These are phyloP conservation scores for Phalloptychus januarius DNA, from an alignment of 2,797 vertebrate genomes.

Conservation along the genomic window DNA sequence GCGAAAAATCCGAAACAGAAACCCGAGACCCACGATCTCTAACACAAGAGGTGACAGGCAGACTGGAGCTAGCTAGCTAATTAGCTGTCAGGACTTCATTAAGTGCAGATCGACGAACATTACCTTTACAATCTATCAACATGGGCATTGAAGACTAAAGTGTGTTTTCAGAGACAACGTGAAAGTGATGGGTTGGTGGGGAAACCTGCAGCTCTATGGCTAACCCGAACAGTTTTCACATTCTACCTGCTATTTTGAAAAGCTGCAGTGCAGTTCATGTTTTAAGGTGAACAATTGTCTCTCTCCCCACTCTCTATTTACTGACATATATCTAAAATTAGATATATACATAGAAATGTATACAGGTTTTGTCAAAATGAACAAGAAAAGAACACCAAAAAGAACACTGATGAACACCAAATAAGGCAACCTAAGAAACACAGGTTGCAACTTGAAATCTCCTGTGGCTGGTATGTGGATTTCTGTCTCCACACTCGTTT, in stretches of 20 bases:
- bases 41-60: conserved; percentile 66
- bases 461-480: conserved; percentile 31
- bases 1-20: conserved; percentile 55
- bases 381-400: conserved; percentile 34
- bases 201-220: conserved; percentile 15
- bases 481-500: conserved; percentile 18
- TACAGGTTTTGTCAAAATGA: conserved; percentile 41
- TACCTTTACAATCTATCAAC: conserved; percentile 64
- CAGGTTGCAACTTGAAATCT: conserved; percentile 33
- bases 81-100: conserved; percentile 64
- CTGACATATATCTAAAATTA: not conserved
- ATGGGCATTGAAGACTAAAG: conserved; percentile 25
- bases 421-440: conserved; percentile 37
- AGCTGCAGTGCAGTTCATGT: conserved; percentile 45
- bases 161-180: conserved; percentile 11
- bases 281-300: conserved; percentile 37
- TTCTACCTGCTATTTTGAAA: conserved; percentile 30
- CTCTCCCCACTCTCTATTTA: not conserved
- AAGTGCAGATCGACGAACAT: conserved; percentile 60
- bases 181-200: conserved; percentile 16
- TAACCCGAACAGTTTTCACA: conserved; percentile 28
- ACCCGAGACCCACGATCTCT: conserved; percentile 67
- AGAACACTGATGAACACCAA: conserved; percentile 30
- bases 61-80: conserved; percentile 62
- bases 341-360: conserved; percentile 39